Base-by-base conservation (phyloP, 2,888 invertebrate species). In the Drosophila mettleri region DNA sequence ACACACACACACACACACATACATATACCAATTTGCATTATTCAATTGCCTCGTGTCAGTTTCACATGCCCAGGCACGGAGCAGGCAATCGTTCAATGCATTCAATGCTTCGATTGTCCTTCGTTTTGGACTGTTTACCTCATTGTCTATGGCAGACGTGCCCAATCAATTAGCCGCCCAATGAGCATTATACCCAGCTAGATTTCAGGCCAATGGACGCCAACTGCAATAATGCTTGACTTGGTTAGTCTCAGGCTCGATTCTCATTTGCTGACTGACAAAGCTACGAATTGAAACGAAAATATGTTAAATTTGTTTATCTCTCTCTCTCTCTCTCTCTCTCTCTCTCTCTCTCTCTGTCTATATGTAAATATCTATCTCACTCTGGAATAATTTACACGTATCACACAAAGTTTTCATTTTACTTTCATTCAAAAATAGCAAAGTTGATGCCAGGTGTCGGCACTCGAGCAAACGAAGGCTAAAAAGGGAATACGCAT, bases 1-100 rank as follows among this genome's bases (percentile, higher is more conserved):
- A 9, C 20, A 43, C 58, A 41, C 55, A 66, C 41, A 41, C 39
- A 14, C 39, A 24, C n/a, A 43, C n/a, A 41, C n/a, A 33, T 22
- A 39, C 49, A 36, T 55, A 57, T 53, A 29, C 65, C 52, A 71
- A 74, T 61, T 62, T 82, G 69, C 74, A 77, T 80, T 77, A 75
- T 73, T 74, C 69, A 80, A 67, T 64, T 60, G 52, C 9, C 61
- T 59, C 57, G 58, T 55, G 38, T 78, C 60, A 36, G 57, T 61
- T 69, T 66, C 77, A 67, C 63, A 79, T 68, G 83, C 52, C 58
- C 45, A 48, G 33, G 31, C 69, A 59, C 48, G 46, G 20, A 45
- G 48, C 49, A 45, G 41, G 39, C 64, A 62, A 78, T 59, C 54
- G 54, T 14, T 36, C 33, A 65, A 57, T 69, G 70, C 46, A 69